These are phyloP conservation scores for Ochlodes sylvanus DNA, from an alignment of 2,888 invertebrate genomes.

Conservation along the genomic window DNA sequence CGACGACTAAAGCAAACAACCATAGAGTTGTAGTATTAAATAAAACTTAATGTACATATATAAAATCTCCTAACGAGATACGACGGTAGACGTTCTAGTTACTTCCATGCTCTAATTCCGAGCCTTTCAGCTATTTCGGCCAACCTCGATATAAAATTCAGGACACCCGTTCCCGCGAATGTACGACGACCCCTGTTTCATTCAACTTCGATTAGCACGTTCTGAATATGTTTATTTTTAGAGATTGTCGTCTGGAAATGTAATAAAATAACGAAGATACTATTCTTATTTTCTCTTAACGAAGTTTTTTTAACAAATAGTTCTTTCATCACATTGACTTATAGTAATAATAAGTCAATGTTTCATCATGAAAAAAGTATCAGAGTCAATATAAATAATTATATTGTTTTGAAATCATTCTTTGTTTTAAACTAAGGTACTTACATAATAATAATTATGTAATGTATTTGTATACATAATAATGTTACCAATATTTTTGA, in stretches of 20 bases:
- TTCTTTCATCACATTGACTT: too few species aligned
- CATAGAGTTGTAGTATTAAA: conserved; percentile 4
- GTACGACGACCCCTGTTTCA: conserved; percentile 38
- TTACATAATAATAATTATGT: too few species aligned
- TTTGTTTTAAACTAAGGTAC: too few species aligned
- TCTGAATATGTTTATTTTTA: conserved; percentile 32
- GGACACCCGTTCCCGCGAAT: conserved; percentile 41
- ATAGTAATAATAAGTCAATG: too few species aligned
- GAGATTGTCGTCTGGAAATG: not conserved
- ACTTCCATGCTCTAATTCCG: conserved; percentile 33
- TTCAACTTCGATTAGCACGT: conserved; percentile 33
- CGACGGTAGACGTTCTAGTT: conserved; percentile 31
- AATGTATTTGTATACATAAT: too few species aligned
- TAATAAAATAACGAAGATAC: not conserved
- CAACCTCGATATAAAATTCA: conserved; percentile 44
- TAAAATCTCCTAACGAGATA: conserved; percentile 15
- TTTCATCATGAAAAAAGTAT: too few species aligned
- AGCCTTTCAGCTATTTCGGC: conserved; percentile 42
- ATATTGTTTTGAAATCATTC: too few species aligned
- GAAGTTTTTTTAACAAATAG: too few species aligned
- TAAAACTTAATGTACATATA: not conserved
- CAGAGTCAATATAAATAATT: too few species aligned
- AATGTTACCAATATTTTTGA: too few species aligned
- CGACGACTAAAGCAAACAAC: too few species aligned
- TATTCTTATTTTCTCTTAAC: not conserved